phyloP scores from a whole-genome alignment of 2,888 invertebrate genomes.

The Oasisia sp. region DNA sequence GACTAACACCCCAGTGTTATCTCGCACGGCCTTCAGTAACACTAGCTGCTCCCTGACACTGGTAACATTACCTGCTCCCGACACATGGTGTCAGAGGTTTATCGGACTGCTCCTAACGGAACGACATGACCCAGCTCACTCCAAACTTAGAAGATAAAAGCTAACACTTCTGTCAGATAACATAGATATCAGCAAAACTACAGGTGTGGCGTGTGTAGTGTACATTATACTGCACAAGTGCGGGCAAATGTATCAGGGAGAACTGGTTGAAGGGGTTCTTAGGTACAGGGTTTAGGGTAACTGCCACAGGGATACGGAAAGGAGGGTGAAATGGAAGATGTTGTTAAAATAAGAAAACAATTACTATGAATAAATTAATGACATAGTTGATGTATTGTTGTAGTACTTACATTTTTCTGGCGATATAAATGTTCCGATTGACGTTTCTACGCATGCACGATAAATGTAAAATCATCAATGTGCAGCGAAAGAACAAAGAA shows the following conservation, averaged over 20 bases:
- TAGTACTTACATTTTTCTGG: no score
- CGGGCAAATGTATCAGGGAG: background rate
- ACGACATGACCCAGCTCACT: background rate
- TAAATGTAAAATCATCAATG: no score
- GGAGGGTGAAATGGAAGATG: background rate
- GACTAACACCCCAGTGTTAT: background rate
- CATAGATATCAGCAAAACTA: background rate
- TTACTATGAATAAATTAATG: no score
- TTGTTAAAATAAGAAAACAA: background rate
- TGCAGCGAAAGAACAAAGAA: no score
- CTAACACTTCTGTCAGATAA: slow-evolving; percentile 7
- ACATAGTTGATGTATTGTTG: no score
- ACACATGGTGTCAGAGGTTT: background rate
- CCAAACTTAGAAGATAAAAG: background rate
- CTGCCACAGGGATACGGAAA: background rate
- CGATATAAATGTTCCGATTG: no score
- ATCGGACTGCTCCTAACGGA: background rate
- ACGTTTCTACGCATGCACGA: no score
- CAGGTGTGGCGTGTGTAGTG: background rate
- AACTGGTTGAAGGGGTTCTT: background rate
- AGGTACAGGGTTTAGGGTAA: background rate
- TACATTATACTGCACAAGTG: no score
- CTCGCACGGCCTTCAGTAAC: background rate
- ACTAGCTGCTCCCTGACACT: background rate
- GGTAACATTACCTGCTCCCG: no score